A percentile compares a stretch with the other conserved stretches of the same genome.
Conservation (phyloP, 1,140 invertebrate species). For the Phocides pigmalion region DNA sequence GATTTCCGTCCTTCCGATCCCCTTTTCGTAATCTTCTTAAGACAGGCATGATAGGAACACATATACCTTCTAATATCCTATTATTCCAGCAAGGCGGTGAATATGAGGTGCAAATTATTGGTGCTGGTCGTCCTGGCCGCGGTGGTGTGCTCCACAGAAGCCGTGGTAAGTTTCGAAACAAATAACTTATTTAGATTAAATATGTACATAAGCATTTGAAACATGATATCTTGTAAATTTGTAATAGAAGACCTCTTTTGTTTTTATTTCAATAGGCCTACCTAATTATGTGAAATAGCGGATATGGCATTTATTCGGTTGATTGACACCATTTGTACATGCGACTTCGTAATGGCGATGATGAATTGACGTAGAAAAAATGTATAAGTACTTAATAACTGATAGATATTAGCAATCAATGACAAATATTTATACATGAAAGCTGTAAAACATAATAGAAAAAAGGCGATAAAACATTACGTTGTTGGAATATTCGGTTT, state of each 20-base stretch:
- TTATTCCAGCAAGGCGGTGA: constrained; percentile 48
- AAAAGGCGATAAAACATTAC: no score
- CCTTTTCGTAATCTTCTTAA: no score
- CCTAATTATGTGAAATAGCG: neutral
- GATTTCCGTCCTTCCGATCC: no score
- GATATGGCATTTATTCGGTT: neutral
- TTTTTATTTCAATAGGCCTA: constrained; percentile 8
- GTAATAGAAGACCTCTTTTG: constrained; percentile 1
- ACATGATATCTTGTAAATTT: neutral
- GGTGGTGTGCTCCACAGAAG: constrained; percentile 59
- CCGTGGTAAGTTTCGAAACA: constrained; percentile 44
- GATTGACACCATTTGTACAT: neutral
- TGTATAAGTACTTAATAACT: no score
- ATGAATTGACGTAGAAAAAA: neutral
- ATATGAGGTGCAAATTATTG: constrained; percentile 61
- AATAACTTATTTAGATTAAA: neutral
- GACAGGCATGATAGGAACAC: neutral
- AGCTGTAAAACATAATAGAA: no score
- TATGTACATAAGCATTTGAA: neutral
- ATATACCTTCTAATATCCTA: neutral
- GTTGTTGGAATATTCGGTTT: no score
- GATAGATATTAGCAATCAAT: no score
- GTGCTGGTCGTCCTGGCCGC: constrained; percentile 63
- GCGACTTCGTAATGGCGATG: no score
- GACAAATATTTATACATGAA: no score